A percentile compares a stretch with the other conserved stretches of the same genome.
Evolutionary conservation across 1,140 invertebrate genomes (phyloP).

Genomic region (Arctopsyche grandis): DNA sequence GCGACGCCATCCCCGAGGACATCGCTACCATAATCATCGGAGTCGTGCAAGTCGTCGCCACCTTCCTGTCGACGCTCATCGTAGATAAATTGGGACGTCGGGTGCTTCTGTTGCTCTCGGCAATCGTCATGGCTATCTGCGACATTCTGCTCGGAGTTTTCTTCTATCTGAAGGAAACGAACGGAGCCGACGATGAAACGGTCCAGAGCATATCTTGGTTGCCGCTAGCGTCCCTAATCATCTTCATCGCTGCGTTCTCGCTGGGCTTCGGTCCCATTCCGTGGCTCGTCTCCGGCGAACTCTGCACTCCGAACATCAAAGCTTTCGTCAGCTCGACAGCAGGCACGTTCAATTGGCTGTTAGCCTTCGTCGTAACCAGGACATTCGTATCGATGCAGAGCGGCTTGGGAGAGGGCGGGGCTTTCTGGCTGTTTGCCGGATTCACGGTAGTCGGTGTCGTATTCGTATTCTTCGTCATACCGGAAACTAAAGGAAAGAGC

Average conservation of each 20-base stretch:
- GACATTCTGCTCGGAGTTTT: slow-evolving; percentile 71
- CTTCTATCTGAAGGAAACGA: slow-evolving; percentile 70
- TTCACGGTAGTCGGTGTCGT: slow-evolving; percentile 76
- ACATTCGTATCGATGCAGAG: slow-evolving; percentile 73
- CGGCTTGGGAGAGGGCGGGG: slow-evolving; percentile 69
- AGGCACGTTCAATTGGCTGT: slow-evolving; percentile 80
- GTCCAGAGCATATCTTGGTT: slow-evolving; percentile 72
- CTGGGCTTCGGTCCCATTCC: slow-evolving; percentile 83
- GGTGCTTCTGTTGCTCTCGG: slow-evolving; percentile 75
- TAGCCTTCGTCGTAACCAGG: slow-evolving; percentile 84
- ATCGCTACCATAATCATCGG: slow-evolving; percentile 80
- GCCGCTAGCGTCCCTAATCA: slow-evolving; percentile 75
- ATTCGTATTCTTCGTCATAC: slow-evolving; percentile 82
- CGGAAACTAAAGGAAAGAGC: slow-evolving; percentile 91
- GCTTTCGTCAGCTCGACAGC: slow-evolving; percentile 79
- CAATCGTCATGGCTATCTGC: slow-evolving; percentile 71
- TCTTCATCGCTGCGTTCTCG: slow-evolving; percentile 83
- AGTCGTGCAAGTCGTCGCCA: slow-evolving; percentile 79
- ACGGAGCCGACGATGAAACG: slow-evolving; percentile 62
- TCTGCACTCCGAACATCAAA: slow-evolving; percentile 80
- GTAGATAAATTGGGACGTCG: slow-evolving; percentile 82
- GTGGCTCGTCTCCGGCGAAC: slow-evolving; percentile 82
- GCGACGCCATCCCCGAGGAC: slow-evolving; percentile 67
- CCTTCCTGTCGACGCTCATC: slow-evolving; percentile 75
- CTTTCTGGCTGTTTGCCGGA: slow-evolving; percentile 84